Evolutionary conservation across 53 echinoderm and acorn worm species (phyloP), one percentile per base, ranked within the genome.

Genomic region (Apostichopus leukothele): DNA sequence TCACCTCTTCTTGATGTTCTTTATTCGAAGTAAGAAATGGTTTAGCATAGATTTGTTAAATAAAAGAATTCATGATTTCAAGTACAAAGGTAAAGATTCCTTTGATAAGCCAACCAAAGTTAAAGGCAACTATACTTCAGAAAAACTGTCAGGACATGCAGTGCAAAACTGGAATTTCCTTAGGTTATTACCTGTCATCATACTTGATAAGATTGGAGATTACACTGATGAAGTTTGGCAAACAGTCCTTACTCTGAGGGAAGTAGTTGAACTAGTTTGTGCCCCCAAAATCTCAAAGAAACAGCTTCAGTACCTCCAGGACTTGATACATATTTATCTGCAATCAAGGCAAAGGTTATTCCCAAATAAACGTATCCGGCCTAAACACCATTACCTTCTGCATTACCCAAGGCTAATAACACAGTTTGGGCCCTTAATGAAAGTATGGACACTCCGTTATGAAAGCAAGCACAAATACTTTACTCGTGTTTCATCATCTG

Each of bases 401-500:
- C 76, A 88, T 23, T 88, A 76, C 22, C 88, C 76, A 21, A 57
- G 14, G 9, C 76, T 88, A 50, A 88, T 76, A 9, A 88, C 57
- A 52, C 75, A 75, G 50, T 88, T 88, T 88, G 76, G 76, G 9
- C 88, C 88, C 10, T 53, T 75, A 22, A 25, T 88, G 2, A 88
- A 57, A 76, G 54, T 60, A 19, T 87, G 87, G 87, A 87, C 74
- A 18, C 16, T 88, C 21, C 22, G 76, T 6, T 88, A 75, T 75
- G 88, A 88, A 55, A 88, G 88, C 5, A 88, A 88, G 20, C 88
- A 88, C 88, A 88, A 88, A 75, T 88, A 88, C 21, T 75, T 88
- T 53, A 88, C 88, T 50, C 5, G 76, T 1, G 88, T 76, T 75
- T 53, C 88, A 20, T 76, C 88, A 53, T 88, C 88, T 75, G 76